Percentiles rank a stretch among this genome's conserved stretches.
Evolutionary conservation across 2,888 invertebrate genomes (phyloP).

Genomic region (Tinea semifulvella): DNA sequence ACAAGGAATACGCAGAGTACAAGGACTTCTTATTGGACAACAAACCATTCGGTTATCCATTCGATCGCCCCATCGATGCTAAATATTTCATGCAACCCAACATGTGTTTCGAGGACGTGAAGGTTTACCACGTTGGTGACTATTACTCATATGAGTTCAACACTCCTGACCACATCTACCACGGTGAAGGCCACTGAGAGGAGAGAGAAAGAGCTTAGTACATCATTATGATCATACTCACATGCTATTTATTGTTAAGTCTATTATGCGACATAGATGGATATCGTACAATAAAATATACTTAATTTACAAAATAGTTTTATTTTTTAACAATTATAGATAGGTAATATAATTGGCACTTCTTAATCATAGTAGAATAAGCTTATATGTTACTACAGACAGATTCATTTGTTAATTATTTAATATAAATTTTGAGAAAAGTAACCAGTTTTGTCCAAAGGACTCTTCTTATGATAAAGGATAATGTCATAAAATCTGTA

Average conservation of each 20-base stretch:
- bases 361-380: not conserved
- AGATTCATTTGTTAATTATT: too few species aligned
- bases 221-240: slow-evolving; percentile 14
- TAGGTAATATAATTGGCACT: not conserved
- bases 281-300: slow-evolving; percentile 1
- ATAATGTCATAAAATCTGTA: slow-evolving; percentile 46
- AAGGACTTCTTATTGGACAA: slow-evolving; percentile 45
- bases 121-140: slow-evolving; percentile 34
- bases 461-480: slow-evolving; percentile 36
- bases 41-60: slow-evolving; percentile 65
- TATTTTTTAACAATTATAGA: not conserved
- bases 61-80: slow-evolving; percentile 60
- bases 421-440: slow-evolving; percentile 41
- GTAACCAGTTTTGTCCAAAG: slow-evolving; percentile 27
- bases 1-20: slow-evolving; percentile 35
- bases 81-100: slow-evolving; percentile 63
- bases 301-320: slow-evolving; percentile 2
- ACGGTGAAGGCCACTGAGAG: slow-evolving; percentile 1
- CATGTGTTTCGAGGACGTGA: slow-evolving; percentile 56
- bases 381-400: too few species aligned
- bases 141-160: slow-evolving; percentile 11
- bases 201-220: slow-evolving; percentile 9
- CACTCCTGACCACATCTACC: slow-evolving; percentile 1
- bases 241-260: too few species aligned
- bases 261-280: not conserved